Conservation (phyloP, 1,140 invertebrate species). For the Neodiprion fabricii region DNA sequence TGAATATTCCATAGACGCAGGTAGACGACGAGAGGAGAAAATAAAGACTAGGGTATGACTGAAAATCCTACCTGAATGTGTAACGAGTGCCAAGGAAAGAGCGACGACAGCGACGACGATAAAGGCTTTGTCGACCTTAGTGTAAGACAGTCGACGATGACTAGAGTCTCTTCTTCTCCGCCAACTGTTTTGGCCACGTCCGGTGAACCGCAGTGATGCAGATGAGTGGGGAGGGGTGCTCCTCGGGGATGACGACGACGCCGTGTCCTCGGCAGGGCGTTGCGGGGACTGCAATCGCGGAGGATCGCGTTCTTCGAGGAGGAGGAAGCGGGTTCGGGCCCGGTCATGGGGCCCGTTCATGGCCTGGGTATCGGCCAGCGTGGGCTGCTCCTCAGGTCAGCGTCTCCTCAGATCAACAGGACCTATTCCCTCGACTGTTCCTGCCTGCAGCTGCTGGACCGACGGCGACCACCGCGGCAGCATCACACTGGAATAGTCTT, state of each 20-base stretch:
- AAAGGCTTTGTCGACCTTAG: too few relatives aligned
- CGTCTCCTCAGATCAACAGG: background rate
- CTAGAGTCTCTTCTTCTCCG: background rate
- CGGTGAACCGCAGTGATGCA: background rate
- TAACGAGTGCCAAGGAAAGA: background rate
- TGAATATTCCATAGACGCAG: too few relatives aligned
- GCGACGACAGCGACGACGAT: too few relatives aligned
- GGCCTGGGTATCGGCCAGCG: constrained; percentile 3
- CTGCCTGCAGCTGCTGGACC: background rate
- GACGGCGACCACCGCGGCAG: constrained; percentile 1
- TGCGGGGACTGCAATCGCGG: too few relatives aligned
- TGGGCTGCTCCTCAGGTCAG: background rate
- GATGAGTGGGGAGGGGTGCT: too few relatives aligned
- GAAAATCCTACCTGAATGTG: background rate
- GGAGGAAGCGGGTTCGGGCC: background rate
- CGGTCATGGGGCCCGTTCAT: background rate
- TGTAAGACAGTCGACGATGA: too few relatives aligned
- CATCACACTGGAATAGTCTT: background rate
- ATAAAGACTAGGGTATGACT: too few relatives aligned
- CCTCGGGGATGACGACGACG: background rate
- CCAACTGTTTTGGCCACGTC: background rate
- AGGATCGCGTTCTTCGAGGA: too few relatives aligned
- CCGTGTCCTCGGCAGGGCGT: background rate
- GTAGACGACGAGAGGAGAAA: too few relatives aligned
- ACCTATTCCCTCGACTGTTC: background rate